Evolutionary conservation across 1,140 invertebrate species (phyloP).

Genomic region (Drosophila bifasciata): DNA sequence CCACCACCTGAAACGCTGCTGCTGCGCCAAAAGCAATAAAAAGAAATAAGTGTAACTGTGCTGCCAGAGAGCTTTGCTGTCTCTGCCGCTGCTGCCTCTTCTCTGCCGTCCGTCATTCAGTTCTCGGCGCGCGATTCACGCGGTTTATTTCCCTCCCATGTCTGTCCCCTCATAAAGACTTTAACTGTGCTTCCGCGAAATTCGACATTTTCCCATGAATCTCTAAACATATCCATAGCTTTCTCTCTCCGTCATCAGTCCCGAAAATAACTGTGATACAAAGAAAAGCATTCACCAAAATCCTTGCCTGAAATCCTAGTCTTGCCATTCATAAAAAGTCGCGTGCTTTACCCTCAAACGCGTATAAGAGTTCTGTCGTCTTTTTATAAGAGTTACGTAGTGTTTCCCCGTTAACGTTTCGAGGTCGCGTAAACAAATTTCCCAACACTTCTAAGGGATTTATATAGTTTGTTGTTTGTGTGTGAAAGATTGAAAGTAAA

Average conservation of each 20-base stretch:
- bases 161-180: constrained; percentile 36
- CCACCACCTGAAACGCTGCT: constrained; percentile 40
- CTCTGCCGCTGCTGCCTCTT: constrained; percentile 17
- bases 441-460: constrained; percentile 14
- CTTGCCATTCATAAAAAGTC: constrained; percentile 54
- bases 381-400: constrained; percentile 34
- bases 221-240: constrained; percentile 3
- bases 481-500: constrained; percentile 47
- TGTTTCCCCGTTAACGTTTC: constrained; percentile 45
- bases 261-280: constrained; percentile 59
- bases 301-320: constrained; percentile 2
- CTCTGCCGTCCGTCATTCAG: constrained; percentile 34
- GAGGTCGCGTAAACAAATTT: constrained; percentile 49
- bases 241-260: constrained; percentile 5
- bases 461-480: constrained; percentile 8
- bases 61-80: constrained; percentile 30
- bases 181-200: constrained; percentile 63
- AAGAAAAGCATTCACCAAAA: constrained; percentile 9
- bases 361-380: constrained; percentile 46
- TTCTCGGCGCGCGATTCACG: constrained; percentile 68
- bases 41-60: constrained; percentile 25
- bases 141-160: constrained; percentile 52
- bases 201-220: constrained; percentile 35
- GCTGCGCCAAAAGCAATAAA: constrained; percentile 61
- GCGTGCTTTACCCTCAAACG: constrained; percentile 30